These are phyloP conservation scores for Lamprologus speciosus DNA, from an alignment of 2,113 vertebrate species.

Conservation along the genomic window DNA sequence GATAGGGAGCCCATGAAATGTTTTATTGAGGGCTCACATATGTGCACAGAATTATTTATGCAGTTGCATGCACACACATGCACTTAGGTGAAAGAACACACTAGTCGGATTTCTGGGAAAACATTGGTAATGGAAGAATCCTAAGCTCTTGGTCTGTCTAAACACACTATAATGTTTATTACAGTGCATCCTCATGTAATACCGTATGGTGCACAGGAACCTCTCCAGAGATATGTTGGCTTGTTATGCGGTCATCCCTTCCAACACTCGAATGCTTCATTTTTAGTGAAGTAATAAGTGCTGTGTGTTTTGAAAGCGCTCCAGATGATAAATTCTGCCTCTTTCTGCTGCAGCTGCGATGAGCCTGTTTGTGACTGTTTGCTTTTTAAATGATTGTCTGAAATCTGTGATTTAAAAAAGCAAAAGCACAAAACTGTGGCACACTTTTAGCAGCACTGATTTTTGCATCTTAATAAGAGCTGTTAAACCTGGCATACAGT, in stretches of 20 bases:
- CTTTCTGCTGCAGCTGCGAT: not conserved
- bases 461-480: not conserved
- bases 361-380: not conserved
- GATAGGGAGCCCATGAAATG: constrained; percentile 51
- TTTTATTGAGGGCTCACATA: constrained; percentile 48
- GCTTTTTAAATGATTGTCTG: not conserved
- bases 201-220: constrained; percentile 13
- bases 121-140: constrained; percentile 52
- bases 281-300: constrained; percentile 14
- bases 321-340: constrained; percentile 7
- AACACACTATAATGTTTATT: constrained; percentile 61
- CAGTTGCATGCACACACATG: not conserved
- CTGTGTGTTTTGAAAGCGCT: constrained; percentile 8
- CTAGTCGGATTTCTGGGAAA: constrained; percentile 31
- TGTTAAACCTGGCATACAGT: not conserved
- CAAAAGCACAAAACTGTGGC: not conserved
- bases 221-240: constrained; percentile 27
- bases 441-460: not conserved
- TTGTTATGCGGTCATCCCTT: not conserved
- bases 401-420: not conserved
- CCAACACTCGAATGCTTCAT: not conserved
- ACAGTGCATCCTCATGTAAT: constrained; percentile 28
- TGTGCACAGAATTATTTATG: constrained; percentile 13
- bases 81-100: constrained; percentile 1
- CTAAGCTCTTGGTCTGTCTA: constrained; percentile 53